Percentiles rank a stretch among this genome's conserved stretches.
phyloP scores from a whole-genome alignment of 2,888 invertebrate genomes.

The Rotaria sp. region DNA sequence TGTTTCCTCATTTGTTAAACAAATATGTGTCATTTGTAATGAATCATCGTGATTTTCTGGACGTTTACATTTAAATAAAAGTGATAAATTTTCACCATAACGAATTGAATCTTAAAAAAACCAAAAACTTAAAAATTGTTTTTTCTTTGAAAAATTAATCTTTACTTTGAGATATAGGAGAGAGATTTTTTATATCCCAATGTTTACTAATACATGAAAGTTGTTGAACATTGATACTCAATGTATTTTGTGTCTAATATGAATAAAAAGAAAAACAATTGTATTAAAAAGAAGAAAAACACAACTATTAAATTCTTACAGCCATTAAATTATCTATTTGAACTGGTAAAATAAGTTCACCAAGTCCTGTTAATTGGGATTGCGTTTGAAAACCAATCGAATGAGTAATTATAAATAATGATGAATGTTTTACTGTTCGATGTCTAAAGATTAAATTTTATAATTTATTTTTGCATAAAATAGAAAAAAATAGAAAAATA shows the following conservation, averaged over 20 bases:
- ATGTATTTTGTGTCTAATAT: background rate
- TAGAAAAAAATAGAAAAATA: too few species aligned
- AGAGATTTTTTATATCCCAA: background rate
- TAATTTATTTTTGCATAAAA: too few species aligned
- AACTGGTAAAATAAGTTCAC: background rate
- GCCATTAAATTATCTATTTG: slow-evolving; percentile 11
- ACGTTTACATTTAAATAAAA: background rate
- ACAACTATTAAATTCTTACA: background rate
- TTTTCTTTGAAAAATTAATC: background rate
- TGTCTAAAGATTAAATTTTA: background rate
- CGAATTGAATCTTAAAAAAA: background rate
- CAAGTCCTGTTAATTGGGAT: background rate
- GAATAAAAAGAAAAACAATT: too few species aligned
- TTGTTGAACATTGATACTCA: background rate
- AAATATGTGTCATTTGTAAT: background rate
- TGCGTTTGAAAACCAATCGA: background rate
- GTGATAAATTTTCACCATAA: background rate
- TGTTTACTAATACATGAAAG: background rate
- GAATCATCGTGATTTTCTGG: background rate
- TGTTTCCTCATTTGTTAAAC: background rate
- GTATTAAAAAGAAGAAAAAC: background rate
- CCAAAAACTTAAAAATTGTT: background rate
- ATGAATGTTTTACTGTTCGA: slow-evolving; percentile 27
- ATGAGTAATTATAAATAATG: background rate
- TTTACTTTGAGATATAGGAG: background rate